phyloP scores from a whole-genome alignment of 2,113 vertebrate genomes.

The Myrmophylax atrothorax region DNA sequence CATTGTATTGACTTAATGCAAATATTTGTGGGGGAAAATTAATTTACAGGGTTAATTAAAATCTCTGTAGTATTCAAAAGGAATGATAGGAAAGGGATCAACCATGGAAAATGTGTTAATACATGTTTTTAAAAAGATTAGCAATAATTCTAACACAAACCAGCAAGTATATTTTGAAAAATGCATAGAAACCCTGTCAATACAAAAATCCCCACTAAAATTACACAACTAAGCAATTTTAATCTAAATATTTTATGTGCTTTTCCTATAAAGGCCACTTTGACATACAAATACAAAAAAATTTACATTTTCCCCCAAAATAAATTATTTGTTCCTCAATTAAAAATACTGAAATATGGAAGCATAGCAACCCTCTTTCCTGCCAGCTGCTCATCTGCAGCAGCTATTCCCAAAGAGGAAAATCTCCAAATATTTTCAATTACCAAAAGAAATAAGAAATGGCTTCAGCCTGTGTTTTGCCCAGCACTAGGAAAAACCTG shows the following conservation, averaged over 20 bases:
- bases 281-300: conserved; percentile 61
- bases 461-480: conserved; percentile 10
- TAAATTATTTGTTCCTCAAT: conserved; percentile 62
- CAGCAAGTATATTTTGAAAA: conserved; percentile 60
- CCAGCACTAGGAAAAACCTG: not conserved
- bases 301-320: conserved; percentile 45
- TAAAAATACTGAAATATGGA: conserved; percentile 63
- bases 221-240: conserved; percentile 51
- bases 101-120: not conserved
- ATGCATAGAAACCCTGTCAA: conserved; percentile 59
- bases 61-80: conserved; percentile 9
- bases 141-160: conserved; percentile 55
- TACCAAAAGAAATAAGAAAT: not conserved
- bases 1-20: conserved; percentile 18
- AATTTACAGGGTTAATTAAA: conserved; percentile 56
- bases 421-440: not conserved
- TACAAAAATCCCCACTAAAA: conserved; percentile 61
- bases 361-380: conserved; percentile 12
- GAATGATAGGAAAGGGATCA: conserved; percentile 4
- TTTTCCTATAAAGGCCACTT: conserved; percentile 65
- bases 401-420: not conserved
- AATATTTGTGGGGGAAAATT: conserved; percentile 8
- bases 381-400: not conserved
- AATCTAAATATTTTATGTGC: conserved; percentile 61
- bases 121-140: conserved; percentile 33